Percentiles rank a stretch among this genome's conserved stretches.
These are phyloP conservation scores for Sympetrum striolatum DNA, from an alignment of 2,888 invertebrate species.

Conservation along the genomic window DNA sequence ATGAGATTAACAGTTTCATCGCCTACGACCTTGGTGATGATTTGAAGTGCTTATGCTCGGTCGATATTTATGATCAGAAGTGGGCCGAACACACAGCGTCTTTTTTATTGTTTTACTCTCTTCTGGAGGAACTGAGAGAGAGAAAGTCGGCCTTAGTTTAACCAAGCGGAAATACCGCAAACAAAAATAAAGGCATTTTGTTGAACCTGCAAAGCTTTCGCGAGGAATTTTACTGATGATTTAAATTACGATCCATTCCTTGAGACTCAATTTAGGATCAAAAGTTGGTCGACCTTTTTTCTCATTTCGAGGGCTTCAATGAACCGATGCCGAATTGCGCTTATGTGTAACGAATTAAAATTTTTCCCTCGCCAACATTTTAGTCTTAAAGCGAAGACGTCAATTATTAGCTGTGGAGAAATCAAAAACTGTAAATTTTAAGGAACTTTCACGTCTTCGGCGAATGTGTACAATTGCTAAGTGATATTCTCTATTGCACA, in stretches of 20 bases:
- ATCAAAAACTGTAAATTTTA: neutral
- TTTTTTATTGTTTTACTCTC: neutral
- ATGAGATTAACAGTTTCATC: neutral
- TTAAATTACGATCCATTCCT: no score
- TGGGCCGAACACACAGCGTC: neutral
- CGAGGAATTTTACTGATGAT: neutral
- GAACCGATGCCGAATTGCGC: no score
- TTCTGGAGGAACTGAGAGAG: neutral
- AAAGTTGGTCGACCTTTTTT: no score
- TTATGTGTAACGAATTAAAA: no score
- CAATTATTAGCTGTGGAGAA: neutral
- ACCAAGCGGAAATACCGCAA: conserved; percentile 34
- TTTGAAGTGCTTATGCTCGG: neutral
- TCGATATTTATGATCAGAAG: neutral
- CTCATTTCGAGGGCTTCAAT: no score
- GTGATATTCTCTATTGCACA: neutral
- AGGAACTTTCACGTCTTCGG: neutral
- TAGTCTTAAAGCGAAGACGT: neutral
- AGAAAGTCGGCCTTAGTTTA: conserved; percentile 20
- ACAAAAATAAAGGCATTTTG: neutral
- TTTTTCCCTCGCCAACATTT: no score
- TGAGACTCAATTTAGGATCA: no score
- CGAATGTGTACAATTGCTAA: neutral
- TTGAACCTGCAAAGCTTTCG: neutral
- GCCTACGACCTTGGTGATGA: neutral